A percentile compares a stretch with the other conserved stretches of the same genome.
Evolutionary conservation across 2,888 invertebrate genomes (phyloP).

Genomic region (Limnephilus lunatus): DNA sequence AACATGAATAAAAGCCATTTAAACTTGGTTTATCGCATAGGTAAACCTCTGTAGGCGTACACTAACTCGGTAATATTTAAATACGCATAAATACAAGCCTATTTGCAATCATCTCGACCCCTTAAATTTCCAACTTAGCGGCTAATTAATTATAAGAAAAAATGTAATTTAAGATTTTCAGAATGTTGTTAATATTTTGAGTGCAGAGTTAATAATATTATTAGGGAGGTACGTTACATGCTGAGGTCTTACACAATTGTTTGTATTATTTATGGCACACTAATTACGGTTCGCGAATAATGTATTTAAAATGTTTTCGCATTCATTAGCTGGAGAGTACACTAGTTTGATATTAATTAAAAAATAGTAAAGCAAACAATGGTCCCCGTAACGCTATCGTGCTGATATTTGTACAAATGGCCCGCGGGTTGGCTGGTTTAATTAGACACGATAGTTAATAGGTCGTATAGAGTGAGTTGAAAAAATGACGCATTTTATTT

Average conservation of each 20-base stretch:
- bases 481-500: slow-evolving; percentile 33
- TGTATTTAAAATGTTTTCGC: neutral
- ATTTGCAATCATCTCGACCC: neutral
- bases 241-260: neutral
- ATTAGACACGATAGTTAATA: slow-evolving; percentile 27
- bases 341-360: slow-evolving; percentile 16
- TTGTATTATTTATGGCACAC: neutral
- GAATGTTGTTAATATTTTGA: neutral
- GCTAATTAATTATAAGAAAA: neutral
- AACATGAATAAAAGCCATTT: neutral
- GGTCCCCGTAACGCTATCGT: neutral
- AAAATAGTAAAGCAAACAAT: slow-evolving; percentile 31
- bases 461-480: neutral
- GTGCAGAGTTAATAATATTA: neutral
- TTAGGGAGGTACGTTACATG: neutral
- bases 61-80: neutral
- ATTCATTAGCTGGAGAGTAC: neutral
- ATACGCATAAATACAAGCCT: neutral
- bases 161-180: neutral
- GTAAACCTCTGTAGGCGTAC: neutral
- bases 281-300: neutral
- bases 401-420: slow-evolving; percentile 23
- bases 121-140: neutral
- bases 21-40: neutral
- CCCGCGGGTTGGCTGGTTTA: slow-evolving; percentile 18